Conservation (phyloP, 2,888 invertebrate species). For the Oasisia sp. region DNA sequence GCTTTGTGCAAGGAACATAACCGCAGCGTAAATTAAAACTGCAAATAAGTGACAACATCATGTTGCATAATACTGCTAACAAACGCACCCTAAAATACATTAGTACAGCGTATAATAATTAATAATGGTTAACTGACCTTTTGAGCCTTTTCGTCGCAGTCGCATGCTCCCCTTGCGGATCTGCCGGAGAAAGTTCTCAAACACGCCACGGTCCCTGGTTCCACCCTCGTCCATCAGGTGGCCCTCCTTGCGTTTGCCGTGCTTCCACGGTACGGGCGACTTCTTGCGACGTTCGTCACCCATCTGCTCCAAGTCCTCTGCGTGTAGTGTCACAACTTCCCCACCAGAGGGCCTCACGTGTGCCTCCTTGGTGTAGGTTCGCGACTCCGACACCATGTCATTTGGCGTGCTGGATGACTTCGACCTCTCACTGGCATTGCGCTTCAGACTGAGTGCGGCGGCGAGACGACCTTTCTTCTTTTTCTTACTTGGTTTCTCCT, state of each 20-base stretch:
- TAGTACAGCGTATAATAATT: background rate
- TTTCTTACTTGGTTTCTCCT: constrained; percentile 28
- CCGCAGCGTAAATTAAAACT: background rate
- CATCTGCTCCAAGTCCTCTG: background rate
- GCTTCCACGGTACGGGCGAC: background rate
- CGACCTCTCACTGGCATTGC: background rate
- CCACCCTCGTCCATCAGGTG: background rate
- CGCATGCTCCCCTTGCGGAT: constrained; percentile 36
- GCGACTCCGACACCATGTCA: background rate
- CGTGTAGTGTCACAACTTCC: background rate
- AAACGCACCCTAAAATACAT: background rate
- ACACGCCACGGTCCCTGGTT: constrained; percentile 33
- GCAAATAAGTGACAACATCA: constrained; percentile 25
- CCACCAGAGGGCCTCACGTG: background rate
- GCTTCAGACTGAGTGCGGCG: constrained; percentile 17
- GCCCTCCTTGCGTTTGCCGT: background rate
- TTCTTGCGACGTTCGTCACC: background rate
- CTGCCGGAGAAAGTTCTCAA: constrained; percentile 37
- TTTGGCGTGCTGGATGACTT: constrained; percentile 22
- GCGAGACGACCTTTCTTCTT: constrained; percentile 19
- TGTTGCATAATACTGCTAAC: background rate
- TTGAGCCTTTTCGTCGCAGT: constrained; percentile 34
- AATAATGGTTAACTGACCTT: constrained; percentile 22
- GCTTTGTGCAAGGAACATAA: background rate
- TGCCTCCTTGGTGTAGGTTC: background rate